Base-by-base conservation (phyloP, 2,888 invertebrate species). In the Periphyllus acericola region DNA sequence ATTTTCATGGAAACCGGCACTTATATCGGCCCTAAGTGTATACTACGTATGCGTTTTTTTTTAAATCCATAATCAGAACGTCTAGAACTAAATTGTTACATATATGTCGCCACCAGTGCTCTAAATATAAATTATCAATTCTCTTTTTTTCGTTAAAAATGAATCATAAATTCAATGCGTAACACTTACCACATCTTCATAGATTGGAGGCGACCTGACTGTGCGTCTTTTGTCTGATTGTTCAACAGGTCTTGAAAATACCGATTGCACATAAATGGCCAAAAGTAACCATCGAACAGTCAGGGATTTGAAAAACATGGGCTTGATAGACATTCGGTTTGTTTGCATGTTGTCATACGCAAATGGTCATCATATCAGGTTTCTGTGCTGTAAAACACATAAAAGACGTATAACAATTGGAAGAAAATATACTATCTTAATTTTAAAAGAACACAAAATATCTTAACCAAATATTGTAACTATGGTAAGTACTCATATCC, bases 131-230 rank as follows among this genome's bases (percentile, higher is more conserved):
- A 14, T 46, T 14, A 46, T 46, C 14, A 46, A 46, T 14, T 46
- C 11, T 11, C 46, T 46, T 46, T 14, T 2, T 46, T 14, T 14
- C 46, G 14, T 36, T 46, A 46, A 46, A 46, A 46, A 46, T 46
- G 14, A 46, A 14, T 14, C 14, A 14, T 1, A 1, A 14, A 46
- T 11, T 46, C 46, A 11, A 46, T 46, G 5, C 9, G 1, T 14
- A n/a, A 55, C 6, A 81, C 80, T 46, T 75, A 87, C 87, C 74
- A 66, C 74, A 46, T 87, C 87, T 0, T 87, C 87, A 25, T 46
- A 72, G 34, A 75, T 36, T 17, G 81, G 81, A 25, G 74, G 0
- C 8, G 87, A 60, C 6, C 46, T 66, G n/a, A 25, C 25, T 25
- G 36, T 17, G 14, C 74, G 72, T 32, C 40, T 80, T 36, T 80